Evolutionary conservation across 2,888 invertebrate species (phyloP).

Genomic region (Euphydryas editha): DNA sequence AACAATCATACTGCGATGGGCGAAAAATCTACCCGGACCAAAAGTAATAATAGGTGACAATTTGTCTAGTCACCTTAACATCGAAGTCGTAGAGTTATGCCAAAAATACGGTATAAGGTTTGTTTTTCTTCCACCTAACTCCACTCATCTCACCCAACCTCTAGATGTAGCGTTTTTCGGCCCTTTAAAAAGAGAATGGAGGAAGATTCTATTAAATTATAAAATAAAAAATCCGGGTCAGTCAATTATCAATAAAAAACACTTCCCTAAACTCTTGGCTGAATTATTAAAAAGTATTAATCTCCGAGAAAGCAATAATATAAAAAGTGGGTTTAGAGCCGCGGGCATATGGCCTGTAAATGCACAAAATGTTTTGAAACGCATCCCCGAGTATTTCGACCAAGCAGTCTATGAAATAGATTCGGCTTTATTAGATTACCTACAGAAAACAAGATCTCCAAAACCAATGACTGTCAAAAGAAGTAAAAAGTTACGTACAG

Average conservation of each 20-base stretch:
- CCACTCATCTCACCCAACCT: conserved; percentile 13
- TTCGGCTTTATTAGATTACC: neutral
- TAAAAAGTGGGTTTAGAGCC: conserved; percentile 39
- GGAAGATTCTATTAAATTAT: conserved; percentile 16
- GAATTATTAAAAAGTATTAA: conserved; percentile 26
- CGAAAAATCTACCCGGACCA: conserved; percentile 1
- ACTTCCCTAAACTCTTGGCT: conserved; percentile 31
- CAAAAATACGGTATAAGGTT: conserved; percentile 18
- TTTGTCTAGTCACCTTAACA: conserved; percentile 25
- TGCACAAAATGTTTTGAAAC: conserved; percentile 26
- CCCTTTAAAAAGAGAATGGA: conserved; percentile 17
- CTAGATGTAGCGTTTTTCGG: conserved; percentile 15
- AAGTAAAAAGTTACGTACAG: neutral
- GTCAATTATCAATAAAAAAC: conserved; percentile 16
- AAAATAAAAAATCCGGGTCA: conserved; percentile 4
- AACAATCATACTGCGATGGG: conserved; percentile 35
- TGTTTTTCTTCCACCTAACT: conserved; percentile 12
- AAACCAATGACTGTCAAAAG: neutral
- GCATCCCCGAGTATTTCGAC: conserved; percentile 19
- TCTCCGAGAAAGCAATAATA: conserved; percentile 15
- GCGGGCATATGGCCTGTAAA: conserved; percentile 33
- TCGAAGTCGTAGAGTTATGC: conserved; percentile 19
- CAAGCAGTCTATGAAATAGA: neutral
- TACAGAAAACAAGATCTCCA: neutral
- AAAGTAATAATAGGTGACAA: conserved; percentile 38